Percentiles rank a stretch among this genome's conserved stretches.
These are phyloP conservation scores for Oryctolagus cuniculus DNA, from an alignment of 2,113 vertebrate species.

Conservation along the genomic window DNA sequence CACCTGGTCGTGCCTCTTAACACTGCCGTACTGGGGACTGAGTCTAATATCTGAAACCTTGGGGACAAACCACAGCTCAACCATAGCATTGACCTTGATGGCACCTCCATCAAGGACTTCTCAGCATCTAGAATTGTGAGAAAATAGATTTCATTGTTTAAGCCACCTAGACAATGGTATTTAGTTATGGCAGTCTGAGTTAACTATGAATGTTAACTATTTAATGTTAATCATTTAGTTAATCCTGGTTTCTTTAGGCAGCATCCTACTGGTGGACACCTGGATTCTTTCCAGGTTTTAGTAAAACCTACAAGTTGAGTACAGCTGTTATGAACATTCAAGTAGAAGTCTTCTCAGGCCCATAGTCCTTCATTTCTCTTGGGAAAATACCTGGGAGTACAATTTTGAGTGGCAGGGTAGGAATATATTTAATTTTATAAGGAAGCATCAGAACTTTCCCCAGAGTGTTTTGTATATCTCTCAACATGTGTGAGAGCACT, in stretches of 20 bases:
- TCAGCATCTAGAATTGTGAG: neutral
- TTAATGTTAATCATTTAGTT: neutral
- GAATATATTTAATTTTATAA: slow-evolving; percentile 22
- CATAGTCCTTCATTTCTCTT: slow-evolving; percentile 29
- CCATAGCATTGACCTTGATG: neutral
- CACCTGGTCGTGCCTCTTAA: too few species aligned
- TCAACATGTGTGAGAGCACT: neutral
- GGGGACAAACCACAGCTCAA: too few species aligned
- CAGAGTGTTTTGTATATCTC: neutral
- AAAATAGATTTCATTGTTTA: neutral
- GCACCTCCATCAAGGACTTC: neutral
- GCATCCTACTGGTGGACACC: neutral
- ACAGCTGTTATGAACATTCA: neutral
- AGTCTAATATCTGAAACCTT: too few species aligned
- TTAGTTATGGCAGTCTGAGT: slow-evolving; percentile 10
- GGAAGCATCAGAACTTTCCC: neutral
- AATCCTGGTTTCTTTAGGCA: neutral
- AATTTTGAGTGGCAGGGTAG: neutral
- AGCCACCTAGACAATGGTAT: neutral
- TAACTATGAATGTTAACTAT: neutral
- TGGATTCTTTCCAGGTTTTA: slow-evolving; percentile 15
- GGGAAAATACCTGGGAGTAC: slow-evolving; percentile 9
- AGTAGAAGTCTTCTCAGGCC: neutral
- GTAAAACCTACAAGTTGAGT: neutral
- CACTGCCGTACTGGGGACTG: too few species aligned